Evolutionary conservation across 2,888 invertebrate genomes (phyloP).

Genomic region (Mayetiola destructor): DNA sequence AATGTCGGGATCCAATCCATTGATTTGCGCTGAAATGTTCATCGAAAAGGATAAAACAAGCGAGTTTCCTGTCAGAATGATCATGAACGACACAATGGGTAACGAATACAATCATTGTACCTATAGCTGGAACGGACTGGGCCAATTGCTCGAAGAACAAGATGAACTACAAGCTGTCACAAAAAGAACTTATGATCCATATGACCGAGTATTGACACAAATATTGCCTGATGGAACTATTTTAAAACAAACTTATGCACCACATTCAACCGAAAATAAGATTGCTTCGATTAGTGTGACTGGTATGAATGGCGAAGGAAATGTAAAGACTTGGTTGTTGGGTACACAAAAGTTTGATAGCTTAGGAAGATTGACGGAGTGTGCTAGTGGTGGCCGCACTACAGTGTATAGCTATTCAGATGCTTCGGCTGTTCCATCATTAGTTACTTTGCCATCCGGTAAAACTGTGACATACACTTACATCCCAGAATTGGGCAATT

Average conservation of each 20-base stretch:
- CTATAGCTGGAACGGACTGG: not conserved
- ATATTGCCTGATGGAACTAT: not conserved
- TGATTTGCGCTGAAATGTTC: not conserved
- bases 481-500: not conserved
- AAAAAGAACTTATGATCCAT: not conserved
- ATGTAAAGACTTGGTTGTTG: not conserved
- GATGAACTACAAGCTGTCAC: not conserved
- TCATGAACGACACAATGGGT: not conserved
- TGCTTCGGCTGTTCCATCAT: not conserved
- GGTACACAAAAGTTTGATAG: not conserved
- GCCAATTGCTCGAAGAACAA: not conserved
- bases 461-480: not conserved
- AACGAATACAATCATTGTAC: not conserved
- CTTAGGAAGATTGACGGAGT: not conserved
- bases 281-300: not conserved
- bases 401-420: not conserved
- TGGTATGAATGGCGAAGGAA: not conserved
- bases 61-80: not conserved
- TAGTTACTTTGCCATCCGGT: not conserved
- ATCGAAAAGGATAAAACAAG: not conserved
- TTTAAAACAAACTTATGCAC: not conserved
- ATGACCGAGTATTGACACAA: not conserved
- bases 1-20: not conserved
- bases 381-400: not conserved
- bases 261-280: not conserved